Base-by-base conservation (phyloP, 2,888 invertebrate species). In the Serrognathus titanus region DNA sequence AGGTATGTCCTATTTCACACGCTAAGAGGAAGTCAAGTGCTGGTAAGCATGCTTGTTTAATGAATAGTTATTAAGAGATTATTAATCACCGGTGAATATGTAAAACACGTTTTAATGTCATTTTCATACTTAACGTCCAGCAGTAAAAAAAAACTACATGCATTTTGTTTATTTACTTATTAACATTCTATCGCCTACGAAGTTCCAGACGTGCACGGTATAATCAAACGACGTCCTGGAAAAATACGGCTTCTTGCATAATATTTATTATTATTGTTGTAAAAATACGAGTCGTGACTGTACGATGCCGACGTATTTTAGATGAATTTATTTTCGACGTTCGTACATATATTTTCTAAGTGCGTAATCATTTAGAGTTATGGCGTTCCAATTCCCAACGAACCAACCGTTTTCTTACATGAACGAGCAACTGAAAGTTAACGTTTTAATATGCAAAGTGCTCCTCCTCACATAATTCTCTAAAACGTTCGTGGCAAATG, bases 161-260 rank as follows among this genome's bases (percentile, higher is more conserved):
- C 51, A 31, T 31, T 31, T 31, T 31, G 24, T 31, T 31, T 31
- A 31, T 56, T 51, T 40, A 46, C 46, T 56, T 56, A 51, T 56
- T 56, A 56, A 51, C 51, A 56, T 56, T 56, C 56, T 56, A 52
- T 56, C 51, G 51, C 56, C 48, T 51, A 35, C 48, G 48, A 48
- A 43, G 40, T 40, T 39, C 43, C 8, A 41, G 41, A 54, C 54
- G 54, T 54, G 54, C 54, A 35, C 35, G 16, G 54, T 49, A 54
- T 54, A 54, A 49, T 49, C 49, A 54, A 43, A 49, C 12, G 43
- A 36, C 48, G 41, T 48, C 41, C 36, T 48, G 49, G 48, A 54
- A 52, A 51, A 54, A 54, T 49, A 40, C 54, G 48, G 37, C 48
- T 35, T 54, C 54, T 54, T 49, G 54, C 48, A 54, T 49, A 54